Evolutionary conservation across 1,140 invertebrate species (phyloP).

Genomic region (Drosophila lowei): DNA sequence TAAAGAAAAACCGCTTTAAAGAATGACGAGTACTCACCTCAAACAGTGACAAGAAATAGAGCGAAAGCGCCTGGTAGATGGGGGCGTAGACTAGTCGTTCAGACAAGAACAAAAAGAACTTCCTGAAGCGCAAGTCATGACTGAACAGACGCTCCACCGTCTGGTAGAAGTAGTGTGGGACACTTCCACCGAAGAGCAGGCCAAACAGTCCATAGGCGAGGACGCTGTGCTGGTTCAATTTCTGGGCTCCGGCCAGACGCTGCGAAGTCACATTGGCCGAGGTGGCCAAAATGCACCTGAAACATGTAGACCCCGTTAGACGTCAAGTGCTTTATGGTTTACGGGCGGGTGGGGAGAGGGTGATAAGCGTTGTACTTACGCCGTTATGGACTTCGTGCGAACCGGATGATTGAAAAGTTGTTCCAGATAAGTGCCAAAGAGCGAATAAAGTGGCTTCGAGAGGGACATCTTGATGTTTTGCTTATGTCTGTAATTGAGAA

Average conservation of each 20-base stretch:
- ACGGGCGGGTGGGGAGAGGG: background rate
- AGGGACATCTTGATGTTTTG: conserved; percentile 85
- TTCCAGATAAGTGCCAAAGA: conserved; percentile 87
- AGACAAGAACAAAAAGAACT: conserved; percentile 84
- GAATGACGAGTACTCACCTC: conserved; percentile 84
- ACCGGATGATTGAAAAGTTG: conserved; percentile 88
- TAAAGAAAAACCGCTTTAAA: background rate
- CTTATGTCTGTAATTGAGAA: conserved; percentile 1
- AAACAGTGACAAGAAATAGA: conserved; percentile 88
- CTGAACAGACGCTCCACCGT: conserved; percentile 84
- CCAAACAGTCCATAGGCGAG: conserved; percentile 89
- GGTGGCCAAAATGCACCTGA: conserved; percentile 86
- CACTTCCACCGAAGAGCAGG: conserved; percentile 88
- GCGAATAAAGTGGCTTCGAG: conserved; percentile 88
- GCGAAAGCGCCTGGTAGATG: conserved; percentile 87
- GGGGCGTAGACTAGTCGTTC: conserved; percentile 89
- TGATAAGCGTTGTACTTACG: conserved; percentile 84
- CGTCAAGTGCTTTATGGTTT: background rate
- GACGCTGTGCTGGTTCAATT: conserved; percentile 86
- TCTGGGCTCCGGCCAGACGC: conserved; percentile 85
- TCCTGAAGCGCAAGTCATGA: conserved; percentile 65
- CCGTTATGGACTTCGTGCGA: conserved; percentile 89
- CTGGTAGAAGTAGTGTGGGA: conserved; percentile 89
- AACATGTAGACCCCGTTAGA: conserved; percentile 47
- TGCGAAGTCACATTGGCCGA: conserved; percentile 88